Evolutionary conservation across 2,888 invertebrate genomes (phyloP), one percentile per base, ranked within the genome.

Genomic region (Sphecodes monilicornis): DNA sequence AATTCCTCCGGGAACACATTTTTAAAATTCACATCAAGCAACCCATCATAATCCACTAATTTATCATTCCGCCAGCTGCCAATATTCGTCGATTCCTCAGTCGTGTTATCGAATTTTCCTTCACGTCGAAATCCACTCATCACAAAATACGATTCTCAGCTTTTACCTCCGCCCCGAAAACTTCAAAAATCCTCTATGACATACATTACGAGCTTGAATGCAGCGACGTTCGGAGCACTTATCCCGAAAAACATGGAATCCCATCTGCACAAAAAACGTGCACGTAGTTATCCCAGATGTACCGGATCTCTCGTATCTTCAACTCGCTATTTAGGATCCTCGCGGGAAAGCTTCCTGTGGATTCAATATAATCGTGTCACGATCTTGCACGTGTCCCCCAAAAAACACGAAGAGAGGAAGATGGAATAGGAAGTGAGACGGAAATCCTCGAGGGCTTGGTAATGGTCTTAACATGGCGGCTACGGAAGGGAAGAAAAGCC

Each of bases 311-410:
- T 69, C 43, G 46, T 22, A 22, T 69, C 80, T 46, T 2, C 50
- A 46, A 26, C 68, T 6, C 26, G 70, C 16, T 43, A 64, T 60
- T 4, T 13, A 22, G 26, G 50, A 82, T 60, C 41, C 82, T 18
- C 72, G 0, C 0, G 43, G 39, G 82, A n/a, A 3, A 64, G n/a
- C 69, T 76, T 72, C 76, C 57, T 26, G 73, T 32, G 68, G 78
- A 78, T 82, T 82, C 82, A 79, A 82, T 82, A 76, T 76, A 72
- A 79, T 60, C 78, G 50, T 41, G 76, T 64, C 73, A 22, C 32
- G 72, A 82, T 78, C 76, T 41, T 39, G 39, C 41, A 3, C 32
- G 39, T 18, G 18, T 29, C 22, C 41, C 39, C 22, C 64, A 18
- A 57, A 50, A 54, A 32, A 22, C 18, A 18, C 39, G 36, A n/a